These are phyloP conservation scores for Solen grandis DNA, from an alignment of 1,140 invertebrate species.

Conservation along the genomic window DNA sequence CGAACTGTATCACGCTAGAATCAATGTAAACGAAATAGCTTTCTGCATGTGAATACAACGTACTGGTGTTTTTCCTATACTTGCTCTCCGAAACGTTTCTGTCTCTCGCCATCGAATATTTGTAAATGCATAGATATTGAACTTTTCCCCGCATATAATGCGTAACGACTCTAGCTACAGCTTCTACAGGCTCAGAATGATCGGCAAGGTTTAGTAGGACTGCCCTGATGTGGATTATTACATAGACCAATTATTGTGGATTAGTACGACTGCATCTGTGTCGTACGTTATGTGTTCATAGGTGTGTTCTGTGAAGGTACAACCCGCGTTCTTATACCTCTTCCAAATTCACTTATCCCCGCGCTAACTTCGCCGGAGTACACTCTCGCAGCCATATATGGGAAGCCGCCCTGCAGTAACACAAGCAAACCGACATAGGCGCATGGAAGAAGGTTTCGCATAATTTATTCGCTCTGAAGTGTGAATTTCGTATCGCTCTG, in stretches of 20 bases:
- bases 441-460: slow-evolving; percentile 43
- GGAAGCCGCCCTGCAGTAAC: slow-evolving; percentile 26
- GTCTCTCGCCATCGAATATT: no score
- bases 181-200: not conserved
- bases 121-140: slow-evolving; percentile 32
- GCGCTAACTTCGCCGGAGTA: slow-evolving; percentile 17
- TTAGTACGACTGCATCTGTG: not conserved
- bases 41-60: no score
- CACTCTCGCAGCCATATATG: slow-evolving; percentile 47
- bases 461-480: slow-evolving; percentile 60
- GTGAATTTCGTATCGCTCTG: slow-evolving; percentile 40
- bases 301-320: not conserved
- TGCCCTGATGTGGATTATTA: not conserved
- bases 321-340: not conserved
- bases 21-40: no score
- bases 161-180: not conserved
- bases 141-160: slow-evolving; percentile 5
- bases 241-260: not conserved
- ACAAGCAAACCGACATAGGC: slow-evolving; percentile 10
- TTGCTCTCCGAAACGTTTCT: no score
- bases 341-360: slow-evolving; percentile 6
- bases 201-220: not conserved
- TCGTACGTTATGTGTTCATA: not conserved
- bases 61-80: no score
- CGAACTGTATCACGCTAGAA: no score